Base-by-base conservation (phyloP, 2,113 vertebrate genomes). In the Ciconia stormi region DNA sequence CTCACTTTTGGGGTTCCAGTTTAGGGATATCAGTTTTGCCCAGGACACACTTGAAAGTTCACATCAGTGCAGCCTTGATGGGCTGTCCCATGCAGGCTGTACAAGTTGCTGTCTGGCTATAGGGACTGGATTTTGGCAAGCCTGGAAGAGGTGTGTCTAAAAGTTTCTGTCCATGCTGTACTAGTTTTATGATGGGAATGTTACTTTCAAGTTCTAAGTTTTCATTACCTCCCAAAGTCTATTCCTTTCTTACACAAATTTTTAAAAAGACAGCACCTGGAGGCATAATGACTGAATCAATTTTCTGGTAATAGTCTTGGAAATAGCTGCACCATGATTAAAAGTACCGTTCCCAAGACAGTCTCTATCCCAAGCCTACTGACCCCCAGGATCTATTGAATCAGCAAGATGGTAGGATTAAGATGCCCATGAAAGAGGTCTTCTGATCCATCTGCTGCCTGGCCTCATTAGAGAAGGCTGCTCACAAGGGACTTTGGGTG, bases 71-170 rank as follows among this genome's bases (percentile, higher is more conserved):
- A 78, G 65, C 55, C 63, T 71, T 0, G 0, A 3, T 11, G 20
- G 52, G 29, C 83, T 72, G 58, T 46, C 42, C 79, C 11, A 0
- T 13, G 29, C n/a, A 50, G 83, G 32, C 32, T 83, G n/a, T 32
- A 5, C 3, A 0, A 46, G 55, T 25, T 2, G 0, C 61, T 42
- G 7, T 11, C 92, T 59, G 38, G 9, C 50, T 36, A 1, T 2
- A 46, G n/a, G n/a, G 49, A 16, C 29, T 83, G 49, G 40, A 13
- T 83, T 87, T 65, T 69, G 49, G 55, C 38, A 70, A 62, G 34
- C 27, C 38, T 89, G n/a, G 62, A 72, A 42, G 18, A 77, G 25
- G 6, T 13, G 6, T 42, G 22, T 56, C 46, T 26, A 30, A 23
- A 89, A 77, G 36, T 47, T 61, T 63, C 52, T 82, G 49, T 69